These are phyloP conservation scores for Dynastes hyllus DNA, from an alignment of 2,888 invertebrate genomes.

Conservation along the genomic window DNA sequence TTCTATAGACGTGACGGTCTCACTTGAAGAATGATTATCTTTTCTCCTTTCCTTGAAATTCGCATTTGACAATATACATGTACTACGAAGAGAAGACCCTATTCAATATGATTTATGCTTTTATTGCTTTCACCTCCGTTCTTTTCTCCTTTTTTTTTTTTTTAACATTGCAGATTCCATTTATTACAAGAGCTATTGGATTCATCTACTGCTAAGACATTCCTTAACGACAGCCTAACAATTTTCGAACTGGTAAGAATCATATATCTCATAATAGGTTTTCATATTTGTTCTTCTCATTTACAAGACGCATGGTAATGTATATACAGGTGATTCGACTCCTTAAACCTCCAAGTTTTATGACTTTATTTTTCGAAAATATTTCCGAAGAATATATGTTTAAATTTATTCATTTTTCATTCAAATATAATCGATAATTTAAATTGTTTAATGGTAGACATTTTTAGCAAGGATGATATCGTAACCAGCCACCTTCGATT, in stretches of 20 bases:
- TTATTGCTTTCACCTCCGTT: constrained; percentile 26
- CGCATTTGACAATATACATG: constrained; percentile 18
- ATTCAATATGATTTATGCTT: constrained; percentile 43
- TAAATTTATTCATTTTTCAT: constrained; percentile 13
- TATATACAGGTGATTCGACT: constrained; percentile 40
- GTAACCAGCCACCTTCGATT: neutral
- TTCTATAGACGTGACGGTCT: neutral
- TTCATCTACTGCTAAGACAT: constrained; percentile 26
- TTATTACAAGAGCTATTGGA: constrained; percentile 30
- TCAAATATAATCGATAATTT: constrained; percentile 28
- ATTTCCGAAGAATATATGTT: neutral
- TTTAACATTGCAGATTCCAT: constrained; percentile 51
- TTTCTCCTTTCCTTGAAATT: neutral
- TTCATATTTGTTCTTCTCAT: constrained; percentile 35
- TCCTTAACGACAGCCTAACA: constrained; percentile 35
- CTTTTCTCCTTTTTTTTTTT: constrained; percentile 11
- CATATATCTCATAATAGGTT: neutral
- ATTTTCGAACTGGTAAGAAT: constrained; percentile 35
- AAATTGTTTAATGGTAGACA: constrained; percentile 32
- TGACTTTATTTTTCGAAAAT: neutral
- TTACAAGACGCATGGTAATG: constrained; percentile 19
- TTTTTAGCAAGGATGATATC: constrained; percentile 12
- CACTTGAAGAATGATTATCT: constrained; percentile 6
- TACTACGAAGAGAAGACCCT: constrained; percentile 6
- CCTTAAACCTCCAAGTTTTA: neutral